Percentiles rank a stretch among this genome's conserved stretches.
These are phyloP conservation scores for Polyommatus icarus DNA, from an alignment of 2,888 invertebrate species.

Conservation along the genomic window DNA sequence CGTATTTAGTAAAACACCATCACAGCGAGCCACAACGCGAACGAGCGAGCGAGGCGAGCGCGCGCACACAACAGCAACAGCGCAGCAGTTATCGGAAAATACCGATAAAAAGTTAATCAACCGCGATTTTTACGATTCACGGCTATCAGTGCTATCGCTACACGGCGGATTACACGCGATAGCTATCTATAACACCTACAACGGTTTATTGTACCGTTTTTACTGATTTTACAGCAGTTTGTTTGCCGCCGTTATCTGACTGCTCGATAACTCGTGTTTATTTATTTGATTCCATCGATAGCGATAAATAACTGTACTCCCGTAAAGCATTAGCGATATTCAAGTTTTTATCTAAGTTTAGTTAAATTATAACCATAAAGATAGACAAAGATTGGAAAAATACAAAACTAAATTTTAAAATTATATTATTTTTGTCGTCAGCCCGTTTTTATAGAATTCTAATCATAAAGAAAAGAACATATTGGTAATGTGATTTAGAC, in stretches of 20 bases:
- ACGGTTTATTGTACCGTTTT: constrained; percentile 38
- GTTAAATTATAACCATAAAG: constrained; percentile 13
- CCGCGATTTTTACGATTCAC: constrained; percentile 74
- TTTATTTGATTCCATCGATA: constrained; percentile 31
- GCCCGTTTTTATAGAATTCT: background rate
- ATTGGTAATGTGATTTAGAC: background rate
- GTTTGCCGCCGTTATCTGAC: constrained; percentile 34
- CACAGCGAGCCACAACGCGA: constrained; percentile 4
- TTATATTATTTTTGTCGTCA: background rate
- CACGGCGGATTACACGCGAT: constrained; percentile 77
- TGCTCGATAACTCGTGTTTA: constrained; percentile 34
- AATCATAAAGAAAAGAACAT: background rate
- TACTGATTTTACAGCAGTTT: constrained; percentile 41
- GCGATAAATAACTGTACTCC: constrained; percentile 12
- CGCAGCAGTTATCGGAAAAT: constrained; percentile 44
- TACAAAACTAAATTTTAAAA: background rate
- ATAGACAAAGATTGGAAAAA: background rate
- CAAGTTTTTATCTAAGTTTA: constrained; percentile 49
- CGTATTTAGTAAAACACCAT: background rate
- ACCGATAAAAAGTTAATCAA: constrained; percentile 66
- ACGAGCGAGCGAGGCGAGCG: background rate
- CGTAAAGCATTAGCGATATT: background rate
- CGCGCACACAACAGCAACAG: constrained; percentile 33
- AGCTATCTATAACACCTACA: constrained; percentile 58
- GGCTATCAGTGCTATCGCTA: constrained; percentile 69